These are phyloP conservation scores for Dryobota labecula DNA, from an alignment of 2,888 invertebrate genomes.

Conservation along the genomic window DNA sequence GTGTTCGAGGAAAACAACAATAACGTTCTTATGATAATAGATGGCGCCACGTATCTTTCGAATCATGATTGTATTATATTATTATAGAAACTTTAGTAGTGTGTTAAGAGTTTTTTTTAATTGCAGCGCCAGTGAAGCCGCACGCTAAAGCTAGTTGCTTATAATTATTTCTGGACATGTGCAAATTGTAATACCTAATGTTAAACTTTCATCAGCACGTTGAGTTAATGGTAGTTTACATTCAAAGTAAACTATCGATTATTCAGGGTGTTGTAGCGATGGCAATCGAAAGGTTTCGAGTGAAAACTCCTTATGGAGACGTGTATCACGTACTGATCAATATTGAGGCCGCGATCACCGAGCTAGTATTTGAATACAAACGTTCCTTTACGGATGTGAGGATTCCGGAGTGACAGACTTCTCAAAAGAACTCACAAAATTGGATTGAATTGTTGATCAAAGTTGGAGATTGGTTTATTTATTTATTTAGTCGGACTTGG, in stretches of 20 bases:
- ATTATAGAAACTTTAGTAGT: no score
- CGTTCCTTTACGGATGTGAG: constrained; percentile 75
- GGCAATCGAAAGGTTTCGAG: constrained; percentile 74
- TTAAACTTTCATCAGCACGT: constrained; percentile 63
- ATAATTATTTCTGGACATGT: constrained; percentile 40
- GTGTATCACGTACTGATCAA: constrained; percentile 82
- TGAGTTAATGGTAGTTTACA: constrained; percentile 52
- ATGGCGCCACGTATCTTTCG: no score
- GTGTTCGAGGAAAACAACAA: no score
- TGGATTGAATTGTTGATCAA: constrained; percentile 53
- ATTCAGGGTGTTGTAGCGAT: constrained; percentile 67
- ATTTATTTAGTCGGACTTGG: constrained; percentile 14
- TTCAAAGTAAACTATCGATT: constrained; percentile 61
- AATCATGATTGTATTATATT: no score
- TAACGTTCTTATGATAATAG: no score
- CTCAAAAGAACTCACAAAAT: constrained; percentile 49
- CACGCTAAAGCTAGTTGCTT: no score
- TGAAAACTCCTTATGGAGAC: constrained; percentile 81
- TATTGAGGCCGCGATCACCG: constrained; percentile 80
- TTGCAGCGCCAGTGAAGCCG: no score
- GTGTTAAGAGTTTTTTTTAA: no score
- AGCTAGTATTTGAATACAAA: constrained; percentile 77
- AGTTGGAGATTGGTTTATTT: constrained; percentile 36
- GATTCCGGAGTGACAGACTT: constrained; percentile 55
- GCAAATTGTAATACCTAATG: constrained; percentile 42